Evolutionary conservation across 2,888 invertebrate genomes (phyloP), one percentile per base, ranked within the genome.

Genomic region (Malthinus seriepunctatus): DNA sequence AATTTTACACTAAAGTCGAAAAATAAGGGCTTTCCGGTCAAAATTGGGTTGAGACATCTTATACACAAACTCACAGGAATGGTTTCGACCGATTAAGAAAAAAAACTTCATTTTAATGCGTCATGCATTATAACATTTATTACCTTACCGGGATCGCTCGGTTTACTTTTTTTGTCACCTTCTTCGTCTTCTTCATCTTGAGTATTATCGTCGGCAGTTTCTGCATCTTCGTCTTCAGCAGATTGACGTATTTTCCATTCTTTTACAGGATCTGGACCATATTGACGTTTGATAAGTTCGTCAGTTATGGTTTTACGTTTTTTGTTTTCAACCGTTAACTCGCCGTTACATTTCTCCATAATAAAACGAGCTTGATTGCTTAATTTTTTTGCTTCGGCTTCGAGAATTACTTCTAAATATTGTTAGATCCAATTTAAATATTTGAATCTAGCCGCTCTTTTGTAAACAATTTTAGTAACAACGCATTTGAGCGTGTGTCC

Each of bases 321-420:
- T 78, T 96, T 96, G 78, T 99, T 98, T 79, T 99, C 98, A 10
- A 95, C 87, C 0, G 87, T 84, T 5, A 95, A 78, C 31, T 86
- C 88, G 39, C 90, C 91, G 69, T 94, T 94, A 73, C 98, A 98
- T 78, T 99, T 99, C 78, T 98, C 97, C 54, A 94, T 74, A 59
- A 99, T 98, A 78, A 99, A 99, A 53, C 95, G 83, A 0, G 95
- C 96, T 76, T 97, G 95, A 79, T 97, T 96, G 49, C 89, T 87
- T 1, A 99, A 82, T 73, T 91, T 93, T 38, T 87, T 84, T 0
- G 94, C 89, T 74, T 98, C 97, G 0, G 98, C 97, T 62, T 91
- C 86, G 52, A 99, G 76, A 77, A 93, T 89, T 0, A 97, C 97
- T 64, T 93, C 89, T 49, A 98, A 76, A 76, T 90, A 97, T 23